Evolutionary conservation across 2,888 invertebrate species (phyloP).

Genomic region (Euproctis similis): DNA sequence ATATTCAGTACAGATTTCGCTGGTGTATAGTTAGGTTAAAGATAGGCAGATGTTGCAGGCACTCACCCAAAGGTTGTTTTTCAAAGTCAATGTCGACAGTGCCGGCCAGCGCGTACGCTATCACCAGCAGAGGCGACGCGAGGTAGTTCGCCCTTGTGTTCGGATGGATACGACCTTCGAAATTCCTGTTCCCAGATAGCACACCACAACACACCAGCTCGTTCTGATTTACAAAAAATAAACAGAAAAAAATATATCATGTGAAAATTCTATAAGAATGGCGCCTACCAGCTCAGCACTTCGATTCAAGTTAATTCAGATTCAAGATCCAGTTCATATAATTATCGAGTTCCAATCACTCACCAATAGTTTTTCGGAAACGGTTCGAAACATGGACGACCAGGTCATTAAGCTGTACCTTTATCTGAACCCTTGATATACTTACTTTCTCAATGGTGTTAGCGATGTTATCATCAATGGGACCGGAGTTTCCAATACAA

Average conservation of each 20-base stretch:
- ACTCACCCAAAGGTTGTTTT: conserved; percentile 85
- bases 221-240: no score
- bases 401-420: no score
- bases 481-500: conserved; percentile 98
- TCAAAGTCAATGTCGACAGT: conserved; percentile 97
- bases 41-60: no score
- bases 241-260: no score
- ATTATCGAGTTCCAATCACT: no score
- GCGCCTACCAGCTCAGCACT: no score
- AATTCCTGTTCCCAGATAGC: conserved; percentile 97
- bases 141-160: conserved; percentile 97
- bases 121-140: conserved; percentile 97
- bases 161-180: conserved; percentile 98
- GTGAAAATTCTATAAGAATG: no score
- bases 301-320: no score
- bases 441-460: conserved; percentile 91
- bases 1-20: no score
- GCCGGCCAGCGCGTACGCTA: conserved; percentile 98
- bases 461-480: conserved; percentile 92
- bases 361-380: no score
- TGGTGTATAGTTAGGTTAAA: neutral
- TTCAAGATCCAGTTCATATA: no score
- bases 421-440: neutral
- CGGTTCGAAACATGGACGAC: no score
- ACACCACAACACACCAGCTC: conserved; percentile 97